Evolutionary conservation across 2,888 invertebrate species (phyloP), one percentile per base, ranked within the genome.

Genomic region (Parthenolecanium corni): DNA sequence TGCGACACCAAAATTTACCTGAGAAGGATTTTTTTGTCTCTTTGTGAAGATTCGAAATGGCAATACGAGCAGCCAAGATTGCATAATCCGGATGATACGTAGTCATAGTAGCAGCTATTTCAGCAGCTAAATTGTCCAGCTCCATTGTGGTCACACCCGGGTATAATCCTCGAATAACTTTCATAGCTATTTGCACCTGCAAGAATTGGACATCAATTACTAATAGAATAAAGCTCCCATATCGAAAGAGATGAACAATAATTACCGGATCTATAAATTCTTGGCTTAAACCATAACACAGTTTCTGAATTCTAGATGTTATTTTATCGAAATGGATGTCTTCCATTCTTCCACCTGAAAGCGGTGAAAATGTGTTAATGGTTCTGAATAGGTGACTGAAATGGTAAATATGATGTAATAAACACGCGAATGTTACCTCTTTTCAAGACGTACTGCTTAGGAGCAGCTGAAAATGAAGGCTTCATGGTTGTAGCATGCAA

Each of bases 51-150:
- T 98, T 98, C 1, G 96, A 95, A 49, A 98, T 86, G 6, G 93
- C 96, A 71, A 98, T 88, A 68, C 97, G 80, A 2, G 89, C 90
- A 61, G 90, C 91, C 57, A 91, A 75, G 65, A 86, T 77, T 4
- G 89, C 96, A 79, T 97, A 98, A 76, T 98, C 97, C 0, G 96
- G 93, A 76, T 98, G 97, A 71, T 88, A 86, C 2, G 93, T 93
- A 0, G 97, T 96, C 87, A 96, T 89, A 31, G 91, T 91, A 12
- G 97, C 97, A n/a, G 97, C 92, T 44, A 91, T 97, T 76, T 98
- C 97, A 0, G 98, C 98, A 49, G 98, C 97, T 67, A 98, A 77
- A 73, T 95, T 97, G 75, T 98, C 98, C 69, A 98, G 76, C 73
- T 98, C 95, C 18, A 93, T 87, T 0, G 97, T 98, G 6, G 93